phyloP scores from a whole-genome alignment of 2,888 invertebrate species.

The Amphipoea lucens region DNA sequence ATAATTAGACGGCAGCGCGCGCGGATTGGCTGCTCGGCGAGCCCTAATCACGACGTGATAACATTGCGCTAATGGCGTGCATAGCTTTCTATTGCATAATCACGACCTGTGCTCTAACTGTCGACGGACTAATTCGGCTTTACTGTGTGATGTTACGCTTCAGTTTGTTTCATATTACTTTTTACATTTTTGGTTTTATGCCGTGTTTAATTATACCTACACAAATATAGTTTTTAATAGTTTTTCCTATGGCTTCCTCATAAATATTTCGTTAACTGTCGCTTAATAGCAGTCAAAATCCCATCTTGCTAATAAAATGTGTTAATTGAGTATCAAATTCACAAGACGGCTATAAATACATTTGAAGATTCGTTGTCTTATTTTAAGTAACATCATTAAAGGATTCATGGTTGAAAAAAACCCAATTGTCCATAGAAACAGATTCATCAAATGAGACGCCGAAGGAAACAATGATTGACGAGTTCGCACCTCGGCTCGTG shows the following conservation, averaged over 20 bases:
- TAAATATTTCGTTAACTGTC: slow-evolving; percentile 44
- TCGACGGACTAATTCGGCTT: slow-evolving; percentile 60
- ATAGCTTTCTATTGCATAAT: slow-evolving; percentile 81
- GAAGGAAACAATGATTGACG: slow-evolving; percentile 88
- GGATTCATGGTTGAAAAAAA: slow-evolving; percentile 81
- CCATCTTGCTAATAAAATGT: slow-evolving; percentile 42
- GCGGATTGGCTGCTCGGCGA: slow-evolving; percentile 86
- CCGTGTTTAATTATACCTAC: slow-evolving; percentile 6
- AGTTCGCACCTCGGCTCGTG: slow-evolving; percentile 88
- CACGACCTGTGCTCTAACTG: slow-evolving; percentile 67
- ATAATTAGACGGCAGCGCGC: slow-evolving; percentile 86
- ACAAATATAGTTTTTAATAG: neutral
- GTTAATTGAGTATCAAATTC: slow-evolving; percentile 49
- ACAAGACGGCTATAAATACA: slow-evolving; percentile 14
- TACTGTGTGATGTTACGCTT: slow-evolving; percentile 45
- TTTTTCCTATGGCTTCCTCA: slow-evolving; percentile 12
- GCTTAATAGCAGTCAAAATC: slow-evolving; percentile 16
- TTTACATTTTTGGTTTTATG: neutral
- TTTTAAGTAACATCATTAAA: slow-evolving; percentile 62
- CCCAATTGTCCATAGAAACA: slow-evolving; percentile 81
- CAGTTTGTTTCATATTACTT: neutral
- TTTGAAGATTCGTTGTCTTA: slow-evolving; percentile 29
- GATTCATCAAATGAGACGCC: slow-evolving; percentile 82
- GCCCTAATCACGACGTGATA: slow-evolving; percentile 89
- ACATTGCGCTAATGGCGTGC: slow-evolving; percentile 86